Evolutionary conservation across 2,797 vertebrate species (phyloP).

Genomic region (Sarcophilus harrisii): DNA sequence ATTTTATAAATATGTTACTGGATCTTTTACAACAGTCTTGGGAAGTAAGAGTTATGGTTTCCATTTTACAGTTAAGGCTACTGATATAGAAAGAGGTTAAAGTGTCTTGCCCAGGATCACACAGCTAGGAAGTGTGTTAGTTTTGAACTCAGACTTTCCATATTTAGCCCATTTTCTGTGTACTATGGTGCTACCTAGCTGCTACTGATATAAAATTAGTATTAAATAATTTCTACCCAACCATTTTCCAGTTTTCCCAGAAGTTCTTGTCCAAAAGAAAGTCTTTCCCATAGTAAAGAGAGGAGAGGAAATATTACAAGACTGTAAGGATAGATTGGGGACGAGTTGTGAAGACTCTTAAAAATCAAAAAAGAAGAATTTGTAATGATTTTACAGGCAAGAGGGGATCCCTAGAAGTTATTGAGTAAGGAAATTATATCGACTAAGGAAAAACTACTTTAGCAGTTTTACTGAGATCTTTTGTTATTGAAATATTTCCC

Average conservation of each 20-base stretch:
- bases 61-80: not conserved
- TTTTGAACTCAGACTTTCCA: not conserved
- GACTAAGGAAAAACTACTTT: not conserved
- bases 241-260: not conserved
- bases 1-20: not conserved
- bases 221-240: not conserved
- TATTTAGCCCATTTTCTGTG: not conserved
- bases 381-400: not conserved
- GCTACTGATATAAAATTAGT: not conserved
- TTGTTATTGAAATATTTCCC: not conserved
- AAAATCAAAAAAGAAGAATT: not conserved
- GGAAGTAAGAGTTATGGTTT: not conserved
- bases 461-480: not conserved
- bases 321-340: not conserved
- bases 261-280: not conserved
- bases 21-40: not conserved
- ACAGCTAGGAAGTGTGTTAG: not conserved
- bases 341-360: not conserved
- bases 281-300: not conserved
- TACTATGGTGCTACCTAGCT: not conserved
- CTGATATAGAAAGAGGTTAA: not conserved
- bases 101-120: not conserved
- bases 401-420: not conserved
- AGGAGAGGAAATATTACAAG: not conserved
- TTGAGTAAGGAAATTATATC: not conserved